phyloP scores from a whole-genome alignment of 2,888 invertebrate genomes.

The Acleris cristana region DNA sequence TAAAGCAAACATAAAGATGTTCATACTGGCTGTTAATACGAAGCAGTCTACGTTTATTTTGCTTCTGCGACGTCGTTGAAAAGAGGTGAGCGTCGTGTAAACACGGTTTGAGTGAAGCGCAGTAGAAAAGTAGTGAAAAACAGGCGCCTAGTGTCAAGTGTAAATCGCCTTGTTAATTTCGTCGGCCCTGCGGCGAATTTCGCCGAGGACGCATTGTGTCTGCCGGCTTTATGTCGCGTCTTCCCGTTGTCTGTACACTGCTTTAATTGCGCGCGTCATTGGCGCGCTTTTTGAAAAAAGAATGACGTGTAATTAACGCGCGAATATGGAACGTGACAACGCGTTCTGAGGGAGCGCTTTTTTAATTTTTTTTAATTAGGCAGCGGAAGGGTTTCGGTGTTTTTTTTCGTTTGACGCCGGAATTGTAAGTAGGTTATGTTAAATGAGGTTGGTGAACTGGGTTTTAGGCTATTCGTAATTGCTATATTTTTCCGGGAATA shows the following conservation, averaged over 20 bases:
- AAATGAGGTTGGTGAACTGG: slow-evolving; percentile 24
- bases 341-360: slow-evolving; percentile 79
- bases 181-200: slow-evolving; percentile 82
- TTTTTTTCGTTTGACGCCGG: slow-evolving; percentile 46
- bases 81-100: slow-evolving; percentile 53
- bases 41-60: slow-evolving; percentile 42
- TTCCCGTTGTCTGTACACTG: slow-evolving; percentile 82
- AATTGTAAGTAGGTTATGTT: slow-evolving; percentile 35
- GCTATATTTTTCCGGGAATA: neutral
- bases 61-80: slow-evolving; percentile 51
- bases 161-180: slow-evolving; percentile 85
- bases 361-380: slow-evolving; percentile 80
- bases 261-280: slow-evolving; percentile 84
- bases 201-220: slow-evolving; percentile 82
- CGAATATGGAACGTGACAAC: slow-evolving; percentile 83
- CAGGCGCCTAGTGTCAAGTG: slow-evolving; percentile 81
- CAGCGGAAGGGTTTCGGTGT: slow-evolving; percentile 63
- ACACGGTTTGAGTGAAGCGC: slow-evolving; percentile 54
- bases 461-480: slow-evolving; percentile 10
- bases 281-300: slow-evolving; percentile 83
- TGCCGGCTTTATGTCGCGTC: slow-evolving; percentile 81
- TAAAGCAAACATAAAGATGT: slow-evolving; percentile 37
- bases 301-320: slow-evolving; percentile 84
- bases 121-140: slow-evolving; percentile 75
- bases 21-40: slow-evolving; percentile 42